phyloP scores from a whole-genome alignment of 2,113 vertebrate species.

The Vulpes vulpes region DNA sequence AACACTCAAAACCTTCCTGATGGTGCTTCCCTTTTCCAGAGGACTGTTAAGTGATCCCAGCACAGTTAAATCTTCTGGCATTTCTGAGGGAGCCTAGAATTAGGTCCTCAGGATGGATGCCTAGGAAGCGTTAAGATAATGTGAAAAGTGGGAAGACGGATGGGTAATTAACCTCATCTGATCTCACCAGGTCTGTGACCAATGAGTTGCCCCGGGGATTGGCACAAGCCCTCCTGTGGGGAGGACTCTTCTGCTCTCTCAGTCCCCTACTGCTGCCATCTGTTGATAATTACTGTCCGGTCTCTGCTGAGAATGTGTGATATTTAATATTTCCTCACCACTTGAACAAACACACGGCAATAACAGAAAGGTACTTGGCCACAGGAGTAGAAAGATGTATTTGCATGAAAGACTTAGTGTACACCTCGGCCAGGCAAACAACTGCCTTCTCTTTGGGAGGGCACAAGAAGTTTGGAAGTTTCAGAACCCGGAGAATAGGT shows the following conservation, averaged over 20 bases:
- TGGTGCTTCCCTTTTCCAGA: background rate
- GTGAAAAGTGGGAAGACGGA: slow-evolving; percentile 82
- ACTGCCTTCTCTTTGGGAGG: slow-evolving; percentile 77
- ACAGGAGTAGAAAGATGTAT: slow-evolving; percentile 93
- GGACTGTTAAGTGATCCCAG: background rate
- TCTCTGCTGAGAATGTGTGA: slow-evolving; percentile 96
- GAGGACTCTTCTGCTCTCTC: slow-evolving; percentile 75
- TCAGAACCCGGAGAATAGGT: slow-evolving; percentile 76
- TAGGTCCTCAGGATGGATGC: slow-evolving; percentile 69
- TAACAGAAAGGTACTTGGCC: slow-evolving; percentile 96
- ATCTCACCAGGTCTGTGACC: slow-evolving; percentile 81
- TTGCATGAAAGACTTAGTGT: slow-evolving; percentile 91
- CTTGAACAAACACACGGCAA: slow-evolving; percentile 98
- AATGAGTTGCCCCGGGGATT: slow-evolving; percentile 73
- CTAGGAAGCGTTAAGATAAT: slow-evolving; percentile 85
- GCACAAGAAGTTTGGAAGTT: slow-evolving; percentile 70
- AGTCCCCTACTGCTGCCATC: slow-evolving; percentile 91
- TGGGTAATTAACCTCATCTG: slow-evolving; percentile 79
- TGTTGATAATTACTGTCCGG: slow-evolving; percentile 96
- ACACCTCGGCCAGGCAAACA: slow-evolving; percentile 86
- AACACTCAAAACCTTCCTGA: background rate
- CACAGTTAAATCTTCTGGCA: background rate
- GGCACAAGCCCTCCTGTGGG: slow-evolving; percentile 56
- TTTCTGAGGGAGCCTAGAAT: slow-evolving; percentile 73
- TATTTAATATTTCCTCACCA: slow-evolving; percentile 99